Evolutionary conservation across 2,113 vertebrate genomes (phyloP), one percentile per base, ranked within the genome.

Genomic region (Prinia subflava): DNA sequence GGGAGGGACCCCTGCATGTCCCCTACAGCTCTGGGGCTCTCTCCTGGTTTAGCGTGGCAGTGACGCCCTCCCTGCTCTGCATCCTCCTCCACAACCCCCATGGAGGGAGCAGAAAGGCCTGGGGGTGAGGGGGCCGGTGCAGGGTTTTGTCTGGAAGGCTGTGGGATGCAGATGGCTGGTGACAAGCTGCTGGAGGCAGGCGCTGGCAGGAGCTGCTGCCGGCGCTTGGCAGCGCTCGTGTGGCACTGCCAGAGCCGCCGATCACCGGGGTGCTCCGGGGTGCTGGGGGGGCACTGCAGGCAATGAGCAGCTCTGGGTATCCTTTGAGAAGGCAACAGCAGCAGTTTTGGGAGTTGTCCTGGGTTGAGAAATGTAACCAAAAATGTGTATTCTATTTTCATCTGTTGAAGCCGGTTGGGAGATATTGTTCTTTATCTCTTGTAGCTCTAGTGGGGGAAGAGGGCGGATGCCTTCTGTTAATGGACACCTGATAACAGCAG

Each of bases 1-100:
- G 14, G 42, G 55, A 69, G 23, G 33, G 27, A 55, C 14, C 27
- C 5, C 35, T 31, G 15, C 15, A 0, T 3, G 7, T 33, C 67
- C 21, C 68, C 53, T 2, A 0, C 50, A 50, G 57, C 3, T 0
- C 28, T 27, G 67, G 56, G 49, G 30, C 11, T 24, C 0, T 1
- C 14, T 10, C 24, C 65, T 46, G 92, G 6, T 11, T 50, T 3
- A 4, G 24, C 2, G 25, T 17, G n/a, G 10, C n/a, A 67, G 28
- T 0, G 20, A 0, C 7, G 20, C 17, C 33, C 73, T 73, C 50
- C 16, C 7, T 1, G n/a, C 70, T 10, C 47, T 37, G 47, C 55
- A 30, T 33, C 67, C 69, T 41, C 80, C 23, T 12, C 69, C 49
- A 11, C 17, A 3, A 4, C 1, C 30, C 11, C 52, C 1, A 4